Conservation (phyloP, 2,113 vertebrate genomes). For the Regulus satrapa region DNA sequence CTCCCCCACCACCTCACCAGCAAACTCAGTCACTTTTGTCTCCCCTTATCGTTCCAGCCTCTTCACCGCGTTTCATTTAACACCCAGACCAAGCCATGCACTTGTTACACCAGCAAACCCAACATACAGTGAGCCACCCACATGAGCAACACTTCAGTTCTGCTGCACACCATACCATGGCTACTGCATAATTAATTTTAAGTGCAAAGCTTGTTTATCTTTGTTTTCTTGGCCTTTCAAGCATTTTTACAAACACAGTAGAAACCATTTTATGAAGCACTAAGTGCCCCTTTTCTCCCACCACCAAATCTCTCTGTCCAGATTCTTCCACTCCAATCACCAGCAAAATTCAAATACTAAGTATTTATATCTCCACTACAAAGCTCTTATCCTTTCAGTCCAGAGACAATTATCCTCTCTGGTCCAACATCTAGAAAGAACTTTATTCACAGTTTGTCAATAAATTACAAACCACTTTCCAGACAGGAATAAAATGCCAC, state of each 20-base stretch:
- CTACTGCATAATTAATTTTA: not conserved
- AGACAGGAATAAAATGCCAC: not conserved
- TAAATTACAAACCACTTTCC: conserved; percentile 7
- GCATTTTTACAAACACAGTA: not conserved
- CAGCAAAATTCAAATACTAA: not conserved
- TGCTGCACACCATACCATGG: not conserved
- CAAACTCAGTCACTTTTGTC: not conserved
- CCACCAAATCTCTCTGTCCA: not conserved
- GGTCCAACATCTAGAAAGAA: not conserved
- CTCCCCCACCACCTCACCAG: not conserved
- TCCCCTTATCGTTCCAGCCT: fast-evolving
- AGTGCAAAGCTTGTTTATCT: not conserved
- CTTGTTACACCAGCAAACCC: not conserved
- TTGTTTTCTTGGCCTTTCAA: not conserved
- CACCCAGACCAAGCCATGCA: not conserved
- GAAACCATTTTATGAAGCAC: not conserved
- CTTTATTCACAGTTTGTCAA: not conserved
- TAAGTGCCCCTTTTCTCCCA: fast-evolving
- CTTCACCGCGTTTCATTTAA: fast-evolving
- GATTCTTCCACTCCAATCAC: not conserved
- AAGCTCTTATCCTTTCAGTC: not conserved
- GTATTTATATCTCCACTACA: not conserved
- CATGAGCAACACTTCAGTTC: not conserved
- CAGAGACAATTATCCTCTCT: not conserved
- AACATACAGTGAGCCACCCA: not conserved